Evolutionary conservation across 2,797 vertebrate species (phyloP), one percentile per base, ranked within the genome.

Genomic region (Parauchenoglanis punctatus): DNA sequence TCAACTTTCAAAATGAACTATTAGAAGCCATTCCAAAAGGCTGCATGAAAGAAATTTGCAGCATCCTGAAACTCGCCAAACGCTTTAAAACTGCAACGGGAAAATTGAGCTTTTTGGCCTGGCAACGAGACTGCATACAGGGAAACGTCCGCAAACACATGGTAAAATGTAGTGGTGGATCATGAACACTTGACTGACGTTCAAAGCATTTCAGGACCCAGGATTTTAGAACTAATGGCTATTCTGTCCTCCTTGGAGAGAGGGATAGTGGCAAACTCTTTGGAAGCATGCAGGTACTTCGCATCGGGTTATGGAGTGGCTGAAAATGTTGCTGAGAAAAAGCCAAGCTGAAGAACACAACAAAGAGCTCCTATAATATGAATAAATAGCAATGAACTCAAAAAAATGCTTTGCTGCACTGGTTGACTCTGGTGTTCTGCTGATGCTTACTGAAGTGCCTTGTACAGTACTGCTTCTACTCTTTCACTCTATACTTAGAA

Each of bases 401-500:
- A 76, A 73, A 4, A 40, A 52, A 77, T 31, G 5, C 28, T 40
- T 31, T 78, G 52, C 76, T 23, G 52, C 4, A 7, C 20, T 25
- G 20, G 56, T 44, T 81, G 3, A 61, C 77, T 25, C 25, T 40
- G 35, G 5, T 44, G 58, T 61, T 83, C 65, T 81, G 78, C 88
- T 87, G 85, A 80, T 90, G 87, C 61, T 83, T 88, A 90, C 84
- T 85, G 65, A 87, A 90, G 88, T 90, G 88, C 89, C 90, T 83
- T 58, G 84, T 91, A 91, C 88, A 87, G 91, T 92, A 94, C 92
- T 90, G 91, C 92, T 90, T 94, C 94, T 95, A 92, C 70, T 18
- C 90, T 95, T 95, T 93, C 94, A 89, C 85, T 85, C 94, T 94
- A 94, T 95, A 95, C 91, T 94, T 95, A 96, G 94, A 85, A 89